Percentiles rank a stretch among this genome's conserved stretches.
Conservation (phyloP, 2,888 invertebrate species). For the Atethmia centrago region DNA sequence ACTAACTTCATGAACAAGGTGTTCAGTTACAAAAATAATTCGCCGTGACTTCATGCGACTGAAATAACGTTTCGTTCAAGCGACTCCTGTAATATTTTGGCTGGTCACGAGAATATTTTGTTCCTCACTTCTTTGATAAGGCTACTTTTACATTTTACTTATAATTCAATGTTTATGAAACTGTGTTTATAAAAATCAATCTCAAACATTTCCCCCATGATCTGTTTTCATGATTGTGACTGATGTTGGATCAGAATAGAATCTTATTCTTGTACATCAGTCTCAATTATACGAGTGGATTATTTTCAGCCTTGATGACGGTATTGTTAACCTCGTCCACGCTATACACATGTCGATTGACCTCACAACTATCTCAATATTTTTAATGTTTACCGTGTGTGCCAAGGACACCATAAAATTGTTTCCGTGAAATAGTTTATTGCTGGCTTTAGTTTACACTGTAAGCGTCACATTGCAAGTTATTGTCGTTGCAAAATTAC, state of each 20-base stretch:
- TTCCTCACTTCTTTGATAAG: slow-evolving; percentile 46
- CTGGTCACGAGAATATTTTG: slow-evolving; percentile 55
- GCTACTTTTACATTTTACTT: slow-evolving; percentile 5
- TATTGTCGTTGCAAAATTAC: slow-evolving; percentile 10
- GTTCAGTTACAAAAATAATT: slow-evolving; percentile 87
- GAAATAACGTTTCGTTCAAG: slow-evolving; percentile 80
- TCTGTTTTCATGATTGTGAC: slow-evolving; percentile 47
- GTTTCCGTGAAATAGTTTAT: slow-evolving; percentile 27
- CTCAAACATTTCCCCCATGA: slow-evolving; percentile 3
- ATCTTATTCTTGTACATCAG: slow-evolving; percentile 77
- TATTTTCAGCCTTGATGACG: slow-evolving; percentile 88
- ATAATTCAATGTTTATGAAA: slow-evolving; percentile 15
- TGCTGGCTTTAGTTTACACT: not conserved
- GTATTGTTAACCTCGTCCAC: slow-evolving; percentile 86
- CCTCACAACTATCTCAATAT: slow-evolving; percentile 76
- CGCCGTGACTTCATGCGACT: slow-evolving; percentile 85
- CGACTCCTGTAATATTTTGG: slow-evolving; percentile 69
- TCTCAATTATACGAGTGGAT: slow-evolving; percentile 79
- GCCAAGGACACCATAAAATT: slow-evolving; percentile 48
- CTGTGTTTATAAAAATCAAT: slow-evolving; percentile 28
- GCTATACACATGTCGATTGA: slow-evolving; percentile 80
- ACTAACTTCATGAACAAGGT: slow-evolving; percentile 85
- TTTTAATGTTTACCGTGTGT: slow-evolving; percentile 70
- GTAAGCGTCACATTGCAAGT: not conserved
- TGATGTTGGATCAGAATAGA: slow-evolving; percentile 68